A percentile compares a stretch with the other conserved stretches of the same genome.
Conservation (phyloP, 2,797 vertebrate species). For the Lepus oiostolus region DNA sequence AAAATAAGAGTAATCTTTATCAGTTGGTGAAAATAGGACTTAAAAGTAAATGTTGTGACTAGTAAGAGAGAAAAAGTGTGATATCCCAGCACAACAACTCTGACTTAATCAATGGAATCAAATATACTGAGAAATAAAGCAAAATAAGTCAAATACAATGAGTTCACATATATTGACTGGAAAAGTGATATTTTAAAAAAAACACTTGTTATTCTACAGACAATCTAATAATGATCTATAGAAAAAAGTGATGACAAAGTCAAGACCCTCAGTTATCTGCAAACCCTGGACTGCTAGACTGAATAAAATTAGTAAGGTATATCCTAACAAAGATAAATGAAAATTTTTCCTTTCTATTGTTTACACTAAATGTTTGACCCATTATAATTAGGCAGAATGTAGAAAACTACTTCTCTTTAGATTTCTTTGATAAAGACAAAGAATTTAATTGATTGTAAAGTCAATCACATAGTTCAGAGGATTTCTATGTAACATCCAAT, state of each 20-base stretch:
- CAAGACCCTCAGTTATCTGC: not conserved
- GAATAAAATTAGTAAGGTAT: slow-evolving; percentile 7
- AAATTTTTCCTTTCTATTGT: not conserved
- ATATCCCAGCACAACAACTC: not conserved
- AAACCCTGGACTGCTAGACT: not conserved
- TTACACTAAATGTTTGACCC: not conserved
- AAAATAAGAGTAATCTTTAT: not conserved
- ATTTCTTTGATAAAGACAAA: not conserved
- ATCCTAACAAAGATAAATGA: not conserved
- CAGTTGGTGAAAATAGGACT: not conserved
- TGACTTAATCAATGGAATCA: not conserved
- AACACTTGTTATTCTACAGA: not conserved
- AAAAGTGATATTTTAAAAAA: slow-evolving; percentile 28
- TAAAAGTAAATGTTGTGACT: not conserved
- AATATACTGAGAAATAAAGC: slow-evolving; percentile 13
- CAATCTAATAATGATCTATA: slow-evolving; percentile 8
- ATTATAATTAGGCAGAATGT: not conserved
- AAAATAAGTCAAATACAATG: not conserved
- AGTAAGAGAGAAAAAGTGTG: not conserved
- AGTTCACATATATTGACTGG: not conserved
- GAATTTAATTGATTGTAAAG: not conserved
- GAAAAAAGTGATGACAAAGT: not conserved
- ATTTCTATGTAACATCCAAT: slow-evolving; percentile 16
- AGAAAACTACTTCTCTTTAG: not conserved
- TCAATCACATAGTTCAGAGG: not conserved